Evolutionary conservation across 2,797 vertebrate genomes (phyloP), one percentile per base, ranked within the genome.

Genomic region (Sebastes taczanowskii): DNA sequence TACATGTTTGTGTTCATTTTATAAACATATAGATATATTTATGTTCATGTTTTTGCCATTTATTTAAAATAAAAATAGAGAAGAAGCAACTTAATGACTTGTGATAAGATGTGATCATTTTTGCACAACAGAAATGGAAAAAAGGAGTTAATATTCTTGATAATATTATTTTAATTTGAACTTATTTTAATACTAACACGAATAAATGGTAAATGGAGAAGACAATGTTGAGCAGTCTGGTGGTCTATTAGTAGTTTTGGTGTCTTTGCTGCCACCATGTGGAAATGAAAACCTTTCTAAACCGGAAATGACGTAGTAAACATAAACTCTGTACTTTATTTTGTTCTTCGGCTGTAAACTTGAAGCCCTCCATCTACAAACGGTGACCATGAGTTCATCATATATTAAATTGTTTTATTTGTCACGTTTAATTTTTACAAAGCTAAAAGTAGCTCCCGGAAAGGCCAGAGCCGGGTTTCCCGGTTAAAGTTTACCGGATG

Each of bases 261-360:
- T 59, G 0, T 14, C 23, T 73, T 23, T 89, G 42, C 79, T 77
- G 55, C 68, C 83, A 74, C 38, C 88, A 22, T 7, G 53, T 70
- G 88, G 76, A n/a, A 2, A 3, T 7, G 0, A 34, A 53, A 58
- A 20, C 25, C 2, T 0, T 11, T 35, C 34, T 35, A 1, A 11
- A 66, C 7, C 66, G 74, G 77, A 89, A 78, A 27, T 72, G 70
- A 82, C 71, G 66, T 25, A 2, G 0, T 0, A 3, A 62, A 59
- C 38, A 14, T 2, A n/a, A 11, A 11, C 0, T 4, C 16, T 30
- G 3, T 1, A 4, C 2, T 22, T 38, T 61, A 4, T 53, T 25
- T 16, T 42, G 35, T 2, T 22, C 6, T 6, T 64, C 1, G 10
- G 0, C 16, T 16, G 23, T 2, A n/a, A 9, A 2, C 3, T 1